phyloP scores from a whole-genome alignment of 2,113 vertebrate genomes.

The Glaucomys volans region DNA sequence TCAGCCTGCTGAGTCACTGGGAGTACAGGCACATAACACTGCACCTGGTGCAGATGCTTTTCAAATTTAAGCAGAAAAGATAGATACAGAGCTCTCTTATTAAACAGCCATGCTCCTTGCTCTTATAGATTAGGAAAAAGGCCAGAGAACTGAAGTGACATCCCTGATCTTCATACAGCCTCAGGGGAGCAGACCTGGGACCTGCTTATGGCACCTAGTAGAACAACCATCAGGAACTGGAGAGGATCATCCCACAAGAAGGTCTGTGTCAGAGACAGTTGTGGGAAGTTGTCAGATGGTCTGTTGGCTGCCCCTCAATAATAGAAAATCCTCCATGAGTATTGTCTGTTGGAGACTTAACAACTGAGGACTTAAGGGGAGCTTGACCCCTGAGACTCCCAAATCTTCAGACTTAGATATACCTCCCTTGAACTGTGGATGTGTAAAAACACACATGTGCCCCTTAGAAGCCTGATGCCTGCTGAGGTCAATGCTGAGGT shows the following conservation, averaged over 20 bases:
- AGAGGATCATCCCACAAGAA: background rate
- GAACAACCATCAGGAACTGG: background rate
- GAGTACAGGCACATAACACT: too few relatives aligned
- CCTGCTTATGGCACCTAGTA: background rate
- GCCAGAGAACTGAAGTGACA: background rate
- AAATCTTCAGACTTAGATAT: background rate
- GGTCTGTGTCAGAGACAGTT: too few relatives aligned
- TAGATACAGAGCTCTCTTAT: background rate
- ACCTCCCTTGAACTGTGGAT: background rate
- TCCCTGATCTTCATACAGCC: background rate
- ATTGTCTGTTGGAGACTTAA: background rate
- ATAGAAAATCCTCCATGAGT: fast-evolving
- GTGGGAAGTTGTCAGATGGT: too few relatives aligned
- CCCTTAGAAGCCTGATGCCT: background rate
- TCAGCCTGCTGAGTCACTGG: too few relatives aligned
- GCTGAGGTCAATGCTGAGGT: background rate
- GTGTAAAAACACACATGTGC: background rate
- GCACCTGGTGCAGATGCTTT: background rate
- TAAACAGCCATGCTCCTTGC: too few relatives aligned
- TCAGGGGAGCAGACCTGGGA: background rate
- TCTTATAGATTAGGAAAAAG: background rate
- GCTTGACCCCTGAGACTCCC: background rate
- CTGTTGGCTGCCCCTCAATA: background rate
- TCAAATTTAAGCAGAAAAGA: background rate
- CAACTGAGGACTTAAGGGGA: too few relatives aligned